These are phyloP conservation scores for Cryptoblepharus egeriae DNA, from an alignment of 2,797 vertebrate species.

Conservation along the genomic window DNA sequence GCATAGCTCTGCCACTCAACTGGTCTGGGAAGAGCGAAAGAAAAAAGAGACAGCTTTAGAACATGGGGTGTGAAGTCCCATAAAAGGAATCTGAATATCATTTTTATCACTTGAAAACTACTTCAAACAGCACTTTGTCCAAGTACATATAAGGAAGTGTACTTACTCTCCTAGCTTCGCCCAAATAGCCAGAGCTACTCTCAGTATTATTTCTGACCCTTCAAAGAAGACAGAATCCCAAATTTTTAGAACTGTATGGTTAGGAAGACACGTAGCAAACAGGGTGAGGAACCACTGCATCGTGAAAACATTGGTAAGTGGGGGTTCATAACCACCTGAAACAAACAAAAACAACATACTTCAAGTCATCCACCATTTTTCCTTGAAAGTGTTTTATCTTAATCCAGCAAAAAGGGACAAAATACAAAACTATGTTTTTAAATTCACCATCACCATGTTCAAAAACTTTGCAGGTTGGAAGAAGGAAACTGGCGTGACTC, in stretches of 20 bases:
- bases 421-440: neutral
- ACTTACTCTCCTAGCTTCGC: constrained; percentile 95
- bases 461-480: constrained; percentile 19
- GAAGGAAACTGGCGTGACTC: neutral
- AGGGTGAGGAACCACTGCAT: constrained; percentile 99
- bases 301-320: constrained; percentile 97
- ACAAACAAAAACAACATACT: constrained; percentile 10
- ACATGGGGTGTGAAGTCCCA: neutral
- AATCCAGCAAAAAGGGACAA: neutral
- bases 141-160: constrained; percentile 11
- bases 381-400: constrained; percentile 10
- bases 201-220: constrained; percentile 94
- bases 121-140: constrained; percentile 6
- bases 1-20: neutral
- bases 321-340: constrained; percentile 96
- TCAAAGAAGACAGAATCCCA: constrained; percentile 99
- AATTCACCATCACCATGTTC: constrained; percentile 18
- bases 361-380: neutral
- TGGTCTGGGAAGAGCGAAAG: neutral
- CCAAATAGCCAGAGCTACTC: constrained; percentile 96
- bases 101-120: neutral
- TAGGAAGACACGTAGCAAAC: constrained; percentile 96
- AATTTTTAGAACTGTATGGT: constrained; percentile 95
- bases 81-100: neutral
- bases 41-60: too few relatives aligned